Percentiles rank a stretch among this genome's conserved stretches.
phyloP scores from a whole-genome alignment of 1,140 invertebrate species.

The Sitodiplosis mosellana region DNA sequence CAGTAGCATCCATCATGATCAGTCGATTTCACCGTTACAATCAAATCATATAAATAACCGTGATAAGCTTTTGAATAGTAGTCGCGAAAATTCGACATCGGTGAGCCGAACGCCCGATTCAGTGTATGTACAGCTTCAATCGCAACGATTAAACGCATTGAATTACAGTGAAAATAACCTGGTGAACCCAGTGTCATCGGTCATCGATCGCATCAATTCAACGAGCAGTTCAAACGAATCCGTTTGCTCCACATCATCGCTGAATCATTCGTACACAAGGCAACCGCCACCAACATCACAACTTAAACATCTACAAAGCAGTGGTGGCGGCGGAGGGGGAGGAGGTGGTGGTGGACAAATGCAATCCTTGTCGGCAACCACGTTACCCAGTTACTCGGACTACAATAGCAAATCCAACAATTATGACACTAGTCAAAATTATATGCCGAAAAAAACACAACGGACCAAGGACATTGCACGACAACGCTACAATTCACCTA shows the following conservation, averaged over 20 bases:
- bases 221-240: conserved; percentile 58
- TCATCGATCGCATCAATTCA: conserved; percentile 16
- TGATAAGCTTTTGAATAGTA: neutral
- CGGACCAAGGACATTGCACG: conserved; percentile 18
- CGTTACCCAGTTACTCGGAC: neutral
- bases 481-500: neutral
- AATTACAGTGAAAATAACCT: conserved; percentile 1
- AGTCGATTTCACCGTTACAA: neutral
- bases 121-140: neutral
- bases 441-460: conserved; percentile 22
- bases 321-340: neutral
- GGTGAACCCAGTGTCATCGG: neutral
- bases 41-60: neutral
- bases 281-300: neutral
- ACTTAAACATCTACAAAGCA: conserved; percentile 2
- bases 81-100: neutral
- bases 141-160: neutral
- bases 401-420: neutral
- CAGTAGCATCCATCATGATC: neutral
- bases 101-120: neutral
- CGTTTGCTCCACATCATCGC: conserved; percentile 37
- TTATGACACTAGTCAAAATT: conserved; percentile 6
- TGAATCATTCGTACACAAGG: neutral
- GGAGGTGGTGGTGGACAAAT: neutral
- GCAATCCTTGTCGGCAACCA: neutral